These are phyloP conservation scores for Ammospiza maritima DNA, from an alignment of 2,797 vertebrate species.

Conservation along the genomic window DNA sequence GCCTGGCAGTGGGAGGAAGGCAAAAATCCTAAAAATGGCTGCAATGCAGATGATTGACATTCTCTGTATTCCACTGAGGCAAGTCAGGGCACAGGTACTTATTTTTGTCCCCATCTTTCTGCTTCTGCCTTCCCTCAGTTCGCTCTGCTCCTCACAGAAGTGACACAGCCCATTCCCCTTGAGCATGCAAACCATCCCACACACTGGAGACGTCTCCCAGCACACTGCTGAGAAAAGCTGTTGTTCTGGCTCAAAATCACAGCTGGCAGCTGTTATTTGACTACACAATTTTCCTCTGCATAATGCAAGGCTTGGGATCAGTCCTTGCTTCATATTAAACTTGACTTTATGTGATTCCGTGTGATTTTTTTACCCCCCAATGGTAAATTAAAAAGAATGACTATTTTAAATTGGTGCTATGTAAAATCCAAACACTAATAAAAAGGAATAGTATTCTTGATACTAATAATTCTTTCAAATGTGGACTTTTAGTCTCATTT, in stretches of 20 bases:
- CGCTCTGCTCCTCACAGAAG: neutral
- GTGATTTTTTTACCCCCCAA: neutral
- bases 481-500: neutral
- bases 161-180: neutral
- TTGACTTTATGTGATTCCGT: neutral
- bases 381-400: neutral
- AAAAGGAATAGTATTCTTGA: neutral
- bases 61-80: neutral
- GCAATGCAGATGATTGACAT: neutral
- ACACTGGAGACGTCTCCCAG: neutral
- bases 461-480: neutral
- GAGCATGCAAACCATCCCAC: neutral
- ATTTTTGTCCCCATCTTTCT: neutral
- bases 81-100: conserved; percentile 19
- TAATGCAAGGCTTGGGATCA: neutral
- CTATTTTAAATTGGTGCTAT: neutral
- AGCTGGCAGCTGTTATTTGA: conserved; percentile 31
- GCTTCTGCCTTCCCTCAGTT: rapidly evolving
- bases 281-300: neutral
- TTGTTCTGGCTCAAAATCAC: conserved; percentile 31
- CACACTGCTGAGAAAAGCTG: conserved; percentile 24
- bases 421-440: neutral
- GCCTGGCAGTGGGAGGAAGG: neutral
- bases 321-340: neutral
- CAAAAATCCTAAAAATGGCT: conserved; percentile 43